Percentiles rank a stretch among this genome's conserved stretches.
These are phyloP conservation scores for Perdita meconis DNA, from an alignment of 2,888 invertebrate species.

Conservation along the genomic window DNA sequence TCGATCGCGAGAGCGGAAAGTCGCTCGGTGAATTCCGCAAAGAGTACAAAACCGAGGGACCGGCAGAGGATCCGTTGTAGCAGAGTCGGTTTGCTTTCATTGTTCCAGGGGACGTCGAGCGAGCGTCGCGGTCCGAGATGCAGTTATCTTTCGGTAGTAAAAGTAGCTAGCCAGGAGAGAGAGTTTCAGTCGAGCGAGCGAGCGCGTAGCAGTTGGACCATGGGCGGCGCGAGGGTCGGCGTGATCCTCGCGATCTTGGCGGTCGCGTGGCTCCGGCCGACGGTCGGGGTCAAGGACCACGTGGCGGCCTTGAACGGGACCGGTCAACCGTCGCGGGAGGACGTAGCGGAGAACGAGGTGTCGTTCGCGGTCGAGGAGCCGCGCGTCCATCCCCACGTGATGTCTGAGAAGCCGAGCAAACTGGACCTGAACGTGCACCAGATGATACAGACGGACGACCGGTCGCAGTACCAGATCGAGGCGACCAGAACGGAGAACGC, in stretches of 20 bases:
- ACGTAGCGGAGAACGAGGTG: constrained; percentile 66
- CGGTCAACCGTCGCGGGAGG: constrained; percentile 35
- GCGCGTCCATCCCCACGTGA: constrained; percentile 57
- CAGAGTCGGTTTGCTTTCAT: constrained; percentile 30
- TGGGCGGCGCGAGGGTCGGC: constrained; percentile 66
- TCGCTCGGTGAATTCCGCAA: constrained; percentile 4
- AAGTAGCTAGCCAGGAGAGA: constrained; percentile 55
- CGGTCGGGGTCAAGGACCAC: constrained; percentile 70
- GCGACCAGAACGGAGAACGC: constrained; percentile 84
- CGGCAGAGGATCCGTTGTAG: constrained; percentile 21
- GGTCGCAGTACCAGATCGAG: constrained; percentile 84
- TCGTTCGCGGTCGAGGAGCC: constrained; percentile 36
- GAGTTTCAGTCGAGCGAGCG: background rate
- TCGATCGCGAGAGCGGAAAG: background rate
- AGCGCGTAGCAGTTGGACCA: constrained; percentile 44
- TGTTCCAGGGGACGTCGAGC: constrained; percentile 51
- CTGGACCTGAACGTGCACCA: constrained; percentile 77
- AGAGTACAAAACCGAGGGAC: background rate
- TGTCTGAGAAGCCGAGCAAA: constrained; percentile 77
- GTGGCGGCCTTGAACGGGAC: constrained; percentile 68
- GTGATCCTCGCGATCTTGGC: constrained; percentile 68
- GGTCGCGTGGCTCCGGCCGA: constrained; percentile 65
- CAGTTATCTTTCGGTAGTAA: constrained; percentile 49
- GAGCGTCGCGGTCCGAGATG: constrained; percentile 60
- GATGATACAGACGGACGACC: constrained; percentile 78